These are phyloP conservation scores for Danio rerio DNA, from an alignment of 2,113 vertebrate genomes.

Conservation along the genomic window GRCz12tu NC_133198.1:29633501-29634000, in stretches of 20 bases:
- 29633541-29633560: conserved; percentile 22
- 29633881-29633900: conserved; percentile 69
- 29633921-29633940: conserved; percentile 52
- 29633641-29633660: not conserved
- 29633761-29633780: not conserved
- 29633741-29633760: conserved; percentile 3
- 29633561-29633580: conserved; percentile 28
- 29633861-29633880: conserved; percentile 55
- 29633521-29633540: not conserved
- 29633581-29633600: conserved; percentile 47
- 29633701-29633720: not conserved
- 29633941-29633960: conserved; percentile 55
- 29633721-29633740: conserved; percentile 21
- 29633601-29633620: conserved; percentile 46
- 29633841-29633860: conserved; percentile 29
- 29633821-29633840: conserved; percentile 14
- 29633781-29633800: conserved; percentile 19
- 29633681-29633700: not conserved
- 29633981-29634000: conserved; percentile 20
- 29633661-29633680: conserved; percentile 19
- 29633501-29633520: conserved; percentile 70
- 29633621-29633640: conserved; percentile 24
- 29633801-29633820: not conserved
- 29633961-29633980: conserved; percentile 39
- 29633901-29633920: conserved; percentile 63